Conservation (phyloP, 2,113 vertebrate species). For the Pelvicachromis taeniatus region DNA sequence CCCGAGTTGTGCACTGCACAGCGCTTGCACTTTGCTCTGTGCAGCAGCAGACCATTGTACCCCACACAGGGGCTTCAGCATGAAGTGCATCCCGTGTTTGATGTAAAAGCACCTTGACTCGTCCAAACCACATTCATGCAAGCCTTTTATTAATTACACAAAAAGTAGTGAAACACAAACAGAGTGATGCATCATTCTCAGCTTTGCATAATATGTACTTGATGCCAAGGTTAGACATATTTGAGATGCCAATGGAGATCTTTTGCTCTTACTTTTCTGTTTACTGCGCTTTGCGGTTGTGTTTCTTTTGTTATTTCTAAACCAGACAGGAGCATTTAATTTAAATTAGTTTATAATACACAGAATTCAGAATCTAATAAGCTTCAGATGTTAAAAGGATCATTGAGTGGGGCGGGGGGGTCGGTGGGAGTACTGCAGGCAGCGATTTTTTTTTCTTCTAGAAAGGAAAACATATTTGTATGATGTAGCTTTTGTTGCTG, state of each 20-base stretch:
- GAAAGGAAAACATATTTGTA: background rate
- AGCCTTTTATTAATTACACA: background rate
- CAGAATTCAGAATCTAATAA: background rate
- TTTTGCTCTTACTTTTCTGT: background rate
- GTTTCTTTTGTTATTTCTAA: background rate
- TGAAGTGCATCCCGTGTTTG: background rate
- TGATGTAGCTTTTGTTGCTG: background rate
- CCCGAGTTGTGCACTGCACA: background rate
- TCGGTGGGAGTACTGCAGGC: accelerated
- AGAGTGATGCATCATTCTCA: background rate
- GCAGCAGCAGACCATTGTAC: background rate
- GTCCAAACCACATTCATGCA: background rate
- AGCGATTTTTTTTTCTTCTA: background rate
- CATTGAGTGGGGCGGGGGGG: background rate
- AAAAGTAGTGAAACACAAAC: background rate
- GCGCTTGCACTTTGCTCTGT: background rate
- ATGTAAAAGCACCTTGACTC: background rate
- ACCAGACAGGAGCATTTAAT: background rate
- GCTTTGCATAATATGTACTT: background rate
- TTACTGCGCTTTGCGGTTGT: background rate
- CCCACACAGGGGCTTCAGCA: background rate
- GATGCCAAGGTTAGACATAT: background rate
- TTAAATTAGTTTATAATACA: background rate
- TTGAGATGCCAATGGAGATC: background rate
- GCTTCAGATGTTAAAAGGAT: background rate